Evolutionary conservation across 2,113 vertebrate species (phyloP).

Genomic region (Heptranchias perlo): DNA sequence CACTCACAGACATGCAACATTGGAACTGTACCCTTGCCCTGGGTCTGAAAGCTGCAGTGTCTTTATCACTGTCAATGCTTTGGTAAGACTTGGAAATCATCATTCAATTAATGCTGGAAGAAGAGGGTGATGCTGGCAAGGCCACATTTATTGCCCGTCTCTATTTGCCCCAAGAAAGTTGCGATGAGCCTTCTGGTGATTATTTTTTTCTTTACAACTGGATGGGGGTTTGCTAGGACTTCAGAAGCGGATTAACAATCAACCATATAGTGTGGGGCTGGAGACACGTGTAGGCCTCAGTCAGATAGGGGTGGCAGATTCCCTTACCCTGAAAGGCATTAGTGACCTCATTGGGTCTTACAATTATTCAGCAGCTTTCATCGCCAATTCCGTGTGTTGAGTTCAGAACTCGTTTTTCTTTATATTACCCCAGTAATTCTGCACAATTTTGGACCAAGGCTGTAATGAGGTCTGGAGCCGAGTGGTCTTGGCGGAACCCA

Average conservation of each 20-base stretch:
- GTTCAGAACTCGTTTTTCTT: background rate
- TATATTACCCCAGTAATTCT: background rate
- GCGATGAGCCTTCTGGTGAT: background rate
- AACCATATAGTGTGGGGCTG: background rate
- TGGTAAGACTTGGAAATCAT: background rate
- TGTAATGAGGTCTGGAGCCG: too few species aligned
- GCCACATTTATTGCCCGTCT: background rate
- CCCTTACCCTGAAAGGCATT: too few species aligned
- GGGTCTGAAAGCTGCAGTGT: background rate
- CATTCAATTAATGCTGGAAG: background rate
- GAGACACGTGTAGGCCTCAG: background rate
- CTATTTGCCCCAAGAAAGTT: background rate
- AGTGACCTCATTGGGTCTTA: background rate
- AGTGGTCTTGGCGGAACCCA: too few species aligned
- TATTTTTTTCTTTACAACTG: background rate
- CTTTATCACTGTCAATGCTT: background rate
- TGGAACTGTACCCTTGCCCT: background rate
- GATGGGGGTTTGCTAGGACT: background rate
- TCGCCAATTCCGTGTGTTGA: background rate
- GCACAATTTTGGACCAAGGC: too few species aligned
- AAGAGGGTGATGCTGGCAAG: background rate
- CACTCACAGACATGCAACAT: background rate
- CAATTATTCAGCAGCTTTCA: background rate
- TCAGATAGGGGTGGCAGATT: too few species aligned
- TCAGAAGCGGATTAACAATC: background rate